These are phyloP conservation scores for Cheilosia pagana DNA, from an alignment of 2,888 invertebrate genomes.

Conservation along the genomic window DNA sequence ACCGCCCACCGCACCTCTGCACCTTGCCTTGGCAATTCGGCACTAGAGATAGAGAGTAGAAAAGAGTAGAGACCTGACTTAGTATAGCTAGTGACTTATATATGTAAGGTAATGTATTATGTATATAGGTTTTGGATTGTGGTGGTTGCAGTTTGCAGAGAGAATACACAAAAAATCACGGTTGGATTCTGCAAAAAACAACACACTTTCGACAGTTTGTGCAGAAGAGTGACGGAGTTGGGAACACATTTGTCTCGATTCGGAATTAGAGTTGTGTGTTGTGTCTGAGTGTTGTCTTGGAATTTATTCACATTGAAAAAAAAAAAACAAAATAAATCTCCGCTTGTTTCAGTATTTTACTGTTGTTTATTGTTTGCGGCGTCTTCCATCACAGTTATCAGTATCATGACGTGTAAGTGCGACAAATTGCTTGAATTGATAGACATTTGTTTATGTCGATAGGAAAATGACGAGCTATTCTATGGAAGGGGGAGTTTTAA, in stretches of 20 bases:
- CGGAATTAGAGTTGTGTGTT: conserved; percentile 4
- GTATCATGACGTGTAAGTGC: conserved; percentile 45
- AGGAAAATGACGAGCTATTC: neutral
- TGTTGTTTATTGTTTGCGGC: conserved; percentile 9
- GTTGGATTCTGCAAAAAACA: conserved; percentile 7
- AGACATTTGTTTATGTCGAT: conserved; percentile 8
- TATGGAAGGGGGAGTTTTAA: neutral
- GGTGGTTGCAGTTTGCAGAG: neutral
- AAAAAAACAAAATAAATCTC: neutral
- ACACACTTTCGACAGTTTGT: conserved; percentile 37
- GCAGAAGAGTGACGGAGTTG: conserved; percentile 23
- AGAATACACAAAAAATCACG: neutral
- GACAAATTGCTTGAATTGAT: neutral
- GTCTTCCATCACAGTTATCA: conserved; percentile 5
- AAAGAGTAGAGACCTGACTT: no score
- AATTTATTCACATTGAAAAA: conserved; percentile 2
- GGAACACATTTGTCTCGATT: conserved; percentile 13
- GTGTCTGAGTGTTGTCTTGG: conserved; percentile 13
- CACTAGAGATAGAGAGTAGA: no score
- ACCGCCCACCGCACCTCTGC: no score
- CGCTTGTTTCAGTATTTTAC: neutral
- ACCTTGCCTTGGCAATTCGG: no score
- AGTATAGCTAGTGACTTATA: no score
- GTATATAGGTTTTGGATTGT: no score
- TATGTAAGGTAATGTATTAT: no score